Percentiles rank a stretch among this genome's conserved stretches.
phyloP scores from a whole-genome alignment of 2,888 invertebrate species.

The Nomada fucata region DNA sequence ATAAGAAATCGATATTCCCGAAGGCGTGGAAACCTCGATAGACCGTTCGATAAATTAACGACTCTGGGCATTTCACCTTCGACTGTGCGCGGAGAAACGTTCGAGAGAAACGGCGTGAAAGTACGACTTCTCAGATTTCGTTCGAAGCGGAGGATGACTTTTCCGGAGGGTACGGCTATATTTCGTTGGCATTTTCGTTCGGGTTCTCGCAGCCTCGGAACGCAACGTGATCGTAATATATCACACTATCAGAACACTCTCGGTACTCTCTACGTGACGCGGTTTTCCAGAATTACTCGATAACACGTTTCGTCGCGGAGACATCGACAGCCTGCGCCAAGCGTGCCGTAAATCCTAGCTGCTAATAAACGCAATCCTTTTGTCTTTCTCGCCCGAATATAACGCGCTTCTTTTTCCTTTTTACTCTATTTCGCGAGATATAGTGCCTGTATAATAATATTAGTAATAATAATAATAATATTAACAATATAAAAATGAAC shows the following conservation, averaged over 20 bases:
- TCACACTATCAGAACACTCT: conserved; percentile 16
- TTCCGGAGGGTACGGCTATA: neutral
- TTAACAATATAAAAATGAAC: too few relatives aligned
- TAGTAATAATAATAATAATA: too few relatives aligned
- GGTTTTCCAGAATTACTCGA: conserved; percentile 30
- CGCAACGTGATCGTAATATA: conserved; percentile 11
- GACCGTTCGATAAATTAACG: too few relatives aligned
- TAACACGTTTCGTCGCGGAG: conserved; percentile 21
- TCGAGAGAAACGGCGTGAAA: too few relatives aligned
- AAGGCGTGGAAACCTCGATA: neutral
- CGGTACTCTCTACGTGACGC: conserved; percentile 12
- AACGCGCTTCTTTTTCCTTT: too few relatives aligned
- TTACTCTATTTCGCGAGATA: too few relatives aligned
- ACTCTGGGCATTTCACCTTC: too few relatives aligned
- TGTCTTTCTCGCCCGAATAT: too few relatives aligned
- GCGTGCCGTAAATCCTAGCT: conserved; percentile 9
- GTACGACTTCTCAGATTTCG: too few relatives aligned
- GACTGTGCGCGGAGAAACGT: too few relatives aligned
- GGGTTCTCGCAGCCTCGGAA: conserved; percentile 7
- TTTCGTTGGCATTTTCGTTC: conserved; percentile 11
- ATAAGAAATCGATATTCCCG: neutral
- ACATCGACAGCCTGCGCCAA: neutral
- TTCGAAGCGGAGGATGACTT: neutral
- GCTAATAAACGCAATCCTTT: conserved; percentile 25
- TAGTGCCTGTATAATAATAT: neutral